Evolutionary conservation across 1,140 invertebrate genomes (phyloP).

Genomic region (Colletes latitarsis): DNA sequence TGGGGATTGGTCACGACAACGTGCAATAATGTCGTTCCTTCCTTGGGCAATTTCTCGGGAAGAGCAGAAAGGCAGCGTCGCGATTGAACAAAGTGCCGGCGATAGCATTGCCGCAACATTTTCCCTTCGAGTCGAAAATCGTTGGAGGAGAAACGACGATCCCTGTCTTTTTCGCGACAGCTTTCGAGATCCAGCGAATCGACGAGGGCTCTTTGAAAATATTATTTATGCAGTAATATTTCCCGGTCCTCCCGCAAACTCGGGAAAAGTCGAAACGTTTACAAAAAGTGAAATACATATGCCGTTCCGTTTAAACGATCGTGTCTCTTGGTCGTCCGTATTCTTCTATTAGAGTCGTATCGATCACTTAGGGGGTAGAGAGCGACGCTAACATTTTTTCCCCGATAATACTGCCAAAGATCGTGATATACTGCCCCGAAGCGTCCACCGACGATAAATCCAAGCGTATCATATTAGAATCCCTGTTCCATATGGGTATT

Average conservation of each 20-base stretch:
- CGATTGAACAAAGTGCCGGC: slow-evolving; percentile 47
- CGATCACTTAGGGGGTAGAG: slow-evolving; percentile 5
- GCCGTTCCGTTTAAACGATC: neutral
- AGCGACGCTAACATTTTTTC: slow-evolving; percentile 9
- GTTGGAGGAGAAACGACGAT: neutral
- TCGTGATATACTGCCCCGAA: slow-evolving; percentile 33
- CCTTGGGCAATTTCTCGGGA: slow-evolving; percentile 51
- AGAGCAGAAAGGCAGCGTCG: slow-evolving; percentile 28
- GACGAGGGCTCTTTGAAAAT: no score
- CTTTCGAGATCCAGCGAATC: neutral
- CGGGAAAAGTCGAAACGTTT: neutral
- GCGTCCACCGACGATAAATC: slow-evolving; percentile 32
- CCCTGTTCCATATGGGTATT: slow-evolving; percentile 20
- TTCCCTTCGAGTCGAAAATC: slow-evolving; percentile 16
- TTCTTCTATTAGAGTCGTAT: neutral
- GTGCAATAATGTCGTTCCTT: slow-evolving; percentile 63
- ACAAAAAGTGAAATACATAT: neutral
- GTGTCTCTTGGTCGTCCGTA: no score
- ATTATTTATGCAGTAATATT: no score
- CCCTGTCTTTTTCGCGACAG: slow-evolving; percentile 4
- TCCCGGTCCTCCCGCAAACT: neutral
- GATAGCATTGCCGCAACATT: slow-evolving; percentile 29
- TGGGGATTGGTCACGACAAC: slow-evolving; percentile 56
- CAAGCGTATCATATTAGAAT: slow-evolving; percentile 40
- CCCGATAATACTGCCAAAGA: slow-evolving; percentile 29